Base-by-base conservation (phyloP, 1,140 invertebrate species). In the Halictus rubicundus region DNA sequence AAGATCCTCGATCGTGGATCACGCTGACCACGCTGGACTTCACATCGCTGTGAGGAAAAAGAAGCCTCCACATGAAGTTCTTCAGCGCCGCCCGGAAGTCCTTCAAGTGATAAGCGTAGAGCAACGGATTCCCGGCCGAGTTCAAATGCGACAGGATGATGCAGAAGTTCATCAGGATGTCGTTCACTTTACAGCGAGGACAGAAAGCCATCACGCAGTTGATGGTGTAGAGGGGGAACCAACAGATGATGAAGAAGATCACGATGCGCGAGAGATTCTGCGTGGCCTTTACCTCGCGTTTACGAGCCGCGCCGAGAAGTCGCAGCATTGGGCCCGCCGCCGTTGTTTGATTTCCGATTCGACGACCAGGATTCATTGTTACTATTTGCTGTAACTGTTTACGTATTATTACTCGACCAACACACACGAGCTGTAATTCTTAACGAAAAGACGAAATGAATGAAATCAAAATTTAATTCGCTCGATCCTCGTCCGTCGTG, bases 241-340 rank as follows among this genome's bases (percentile, higher is more conserved):
- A 98, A 89, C 97, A 98, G 64, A 98, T 94, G 92, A 98, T 97
- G 93, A 98, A 98, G 92, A 98, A 98, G 52, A 97, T 92, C 1
- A 98, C 97, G 68, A 98, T 98, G 78, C 98, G 96, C 60, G 97
- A 96, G 0, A 98, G 94, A 91, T 97, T 98, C 88, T 98, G 97
- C 1, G 97, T 98, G 10, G 97, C 97, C 92, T 98, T 98, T 3
- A 98, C 96, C 90, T 98, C 97, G n/a, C 96, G 94, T 84, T 96
- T 96, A 78, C 96, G 95, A 2, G 96, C 96, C 0, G 96, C 96
- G 0, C 96, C 96, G 7, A 97, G 93, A 0, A 97, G 95, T 1
- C 96, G 93, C 27, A 97, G 89, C 96, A 97, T 97, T 3, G 95
- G 95, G 1, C 95, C 95, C 23, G 87, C 79, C 66, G 90, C 78